A percentile compares a stretch with the other conserved stretches of the same genome.
Conservation (phyloP, 2,888 invertebrate species). For the Drosophila affinis region DNA sequence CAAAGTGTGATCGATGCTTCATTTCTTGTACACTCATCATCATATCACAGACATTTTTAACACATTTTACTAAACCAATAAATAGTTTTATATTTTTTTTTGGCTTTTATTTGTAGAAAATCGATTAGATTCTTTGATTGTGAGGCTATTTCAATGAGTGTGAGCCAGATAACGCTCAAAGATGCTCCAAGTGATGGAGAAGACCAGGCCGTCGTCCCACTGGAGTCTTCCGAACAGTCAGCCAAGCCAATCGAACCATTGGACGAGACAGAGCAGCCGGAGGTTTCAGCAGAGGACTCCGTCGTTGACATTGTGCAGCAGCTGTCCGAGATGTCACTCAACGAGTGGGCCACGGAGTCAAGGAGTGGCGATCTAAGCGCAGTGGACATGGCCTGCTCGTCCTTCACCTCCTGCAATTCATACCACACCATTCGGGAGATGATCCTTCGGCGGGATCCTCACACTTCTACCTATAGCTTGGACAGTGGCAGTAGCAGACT, state of each 20-base stretch:
- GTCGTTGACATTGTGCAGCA: neutral
- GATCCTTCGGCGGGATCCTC: slow-evolving; percentile 18
- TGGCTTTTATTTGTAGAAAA: no score
- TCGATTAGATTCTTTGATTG: no score
- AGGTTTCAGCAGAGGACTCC: neutral
- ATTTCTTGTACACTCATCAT: neutral
- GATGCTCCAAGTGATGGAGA: neutral
- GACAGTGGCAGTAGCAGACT: slow-evolving; percentile 3
- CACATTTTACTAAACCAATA: no score
- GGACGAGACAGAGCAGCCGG: slow-evolving; percentile 1
- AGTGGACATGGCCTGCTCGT: slow-evolving; percentile 1
- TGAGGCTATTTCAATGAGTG: neutral
- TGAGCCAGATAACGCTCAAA: slow-evolving; percentile 13
- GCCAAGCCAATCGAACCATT: neutral
- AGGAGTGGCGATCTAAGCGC: neutral
- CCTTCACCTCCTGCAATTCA: slow-evolving; percentile 32
- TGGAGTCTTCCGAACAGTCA: neutral
- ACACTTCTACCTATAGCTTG: slow-evolving; percentile 22
- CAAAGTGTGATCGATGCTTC: neutral
- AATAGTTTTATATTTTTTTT: no score
- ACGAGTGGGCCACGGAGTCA: neutral
- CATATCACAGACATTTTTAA: neutral
- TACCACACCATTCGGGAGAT: slow-evolving; percentile 4
- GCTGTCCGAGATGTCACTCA: neutral
- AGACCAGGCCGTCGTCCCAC: neutral